These are phyloP conservation scores for Eupsittula cactorum DNA, from an alignment of 2,113 vertebrate species.

Conservation along the genomic window DNA sequence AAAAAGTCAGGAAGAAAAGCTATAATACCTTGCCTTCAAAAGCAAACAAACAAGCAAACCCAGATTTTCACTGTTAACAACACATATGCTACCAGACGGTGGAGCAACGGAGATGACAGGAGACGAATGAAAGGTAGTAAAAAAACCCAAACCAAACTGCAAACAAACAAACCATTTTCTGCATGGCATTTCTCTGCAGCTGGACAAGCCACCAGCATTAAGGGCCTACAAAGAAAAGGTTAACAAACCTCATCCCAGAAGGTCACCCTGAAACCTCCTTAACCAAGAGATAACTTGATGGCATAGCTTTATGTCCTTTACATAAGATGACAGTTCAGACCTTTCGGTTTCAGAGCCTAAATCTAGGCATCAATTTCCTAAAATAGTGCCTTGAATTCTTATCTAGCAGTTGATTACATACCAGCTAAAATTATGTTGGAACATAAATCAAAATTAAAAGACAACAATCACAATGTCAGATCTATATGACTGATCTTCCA, in stretches of 20 bases:
- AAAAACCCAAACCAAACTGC: not conserved
- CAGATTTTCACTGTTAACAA: conserved; percentile 27
- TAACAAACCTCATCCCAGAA: not conserved
- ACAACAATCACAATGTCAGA: conserved; percentile 10
- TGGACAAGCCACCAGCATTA: not conserved
- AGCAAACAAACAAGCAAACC: conserved; percentile 41
- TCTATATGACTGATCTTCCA: not conserved
- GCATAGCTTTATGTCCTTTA: not conserved
- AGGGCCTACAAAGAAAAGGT: not conserved
- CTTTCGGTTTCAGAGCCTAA: conserved; percentile 21
- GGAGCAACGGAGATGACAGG: not conserved
- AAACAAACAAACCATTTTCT: not conserved
- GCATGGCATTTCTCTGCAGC: not conserved
- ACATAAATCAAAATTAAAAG: conserved; percentile 29
- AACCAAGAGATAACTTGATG: not conserved
- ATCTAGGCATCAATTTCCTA: conserved; percentile 15
- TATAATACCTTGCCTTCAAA: conserved; percentile 11
- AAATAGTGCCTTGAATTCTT: conserved; percentile 40
- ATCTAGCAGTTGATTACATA: conserved; percentile 22
- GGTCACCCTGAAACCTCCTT: not conserved
- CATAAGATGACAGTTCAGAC: not conserved
- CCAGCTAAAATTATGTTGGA: not conserved
- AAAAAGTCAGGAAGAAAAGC: conserved; percentile 15
- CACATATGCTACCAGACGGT: conserved; percentile 1
- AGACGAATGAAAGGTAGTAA: not conserved